Base-by-base conservation (phyloP, 2,797 vertebrate species). In the Notolabrus celidotus region DNA sequence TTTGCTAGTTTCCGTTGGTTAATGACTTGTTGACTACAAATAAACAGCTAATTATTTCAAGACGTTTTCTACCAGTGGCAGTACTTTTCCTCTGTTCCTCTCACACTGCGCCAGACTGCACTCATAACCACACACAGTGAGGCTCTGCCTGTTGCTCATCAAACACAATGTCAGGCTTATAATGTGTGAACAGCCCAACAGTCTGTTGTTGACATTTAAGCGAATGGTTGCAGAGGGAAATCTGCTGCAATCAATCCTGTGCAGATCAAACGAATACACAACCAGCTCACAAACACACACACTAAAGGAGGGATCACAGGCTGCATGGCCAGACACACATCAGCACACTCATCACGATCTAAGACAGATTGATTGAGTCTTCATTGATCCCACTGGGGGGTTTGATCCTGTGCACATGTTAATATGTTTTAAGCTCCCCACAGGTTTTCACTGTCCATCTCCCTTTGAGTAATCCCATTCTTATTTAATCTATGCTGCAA, bases 151-250 rank as follows among this genome's bases (percentile, higher is more conserved):
- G 14, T 1, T 12, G 20, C 59, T 60, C 58, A 77, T 77, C 74
- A 69, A 33, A 79, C 50, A 88, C 82, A 87, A 83, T 83, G 68
- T 76, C 43, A 25, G 85, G 78, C 89, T 84, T 77, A 84, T 61
- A 45, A 11, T 11, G 61, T 15, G 25, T 77, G 78, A 86, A 85
- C 53, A 67, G 77, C 47, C 23, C 23, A 59, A 43, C 87, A 67
- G 69, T 80, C 65, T 74, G 75, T n/a, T 77, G 75, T 60, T 65
- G 76, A 77, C 67, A 64, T 82, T 82, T 62, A 76, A 53, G 63
- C 4, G 1, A 86, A 79, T 4, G 83, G 83, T 89, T 82, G 81
- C 67, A 64, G 52, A 38, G 67, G 41, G 16, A 74, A 85, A 87
- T 82, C 72, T 58, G 78, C 42, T 79, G 50, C 68, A 68, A 73